Base-by-base conservation (phyloP, 2,888 invertebrate genomes). In the Trachelus troglodyta region DNA sequence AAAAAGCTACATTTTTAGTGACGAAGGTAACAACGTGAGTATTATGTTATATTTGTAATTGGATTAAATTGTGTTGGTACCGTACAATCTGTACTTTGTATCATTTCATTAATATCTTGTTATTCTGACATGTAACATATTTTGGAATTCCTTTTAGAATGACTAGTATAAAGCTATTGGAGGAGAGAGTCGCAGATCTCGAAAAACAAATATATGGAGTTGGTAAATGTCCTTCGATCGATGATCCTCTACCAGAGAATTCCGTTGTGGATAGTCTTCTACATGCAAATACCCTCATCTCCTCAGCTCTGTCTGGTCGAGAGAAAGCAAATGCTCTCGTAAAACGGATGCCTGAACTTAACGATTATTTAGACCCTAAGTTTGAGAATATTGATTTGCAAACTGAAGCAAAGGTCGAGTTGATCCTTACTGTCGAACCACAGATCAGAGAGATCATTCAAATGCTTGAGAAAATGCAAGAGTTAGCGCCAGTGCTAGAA, bases 251-350 rank as follows among this genome's bases (percentile, higher is more conserved):
- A 74, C 88, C 88, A 12, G 88, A 90, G 80, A 89, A 83, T 80
- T 85, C 90, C n/a, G 87, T 93, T 15, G 87, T 92, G 1, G 93
- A 93, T 80, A 90, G 90, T 78, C 88, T 93, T 12, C 69, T 92
- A 30, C 92, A 92, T 85, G 91, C 92, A 1, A 92, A 93, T 82
- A 92, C 92, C 1, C 90, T 93, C 85, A 92, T 93, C 37, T 90
- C 92, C 4, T 92, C 93, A 11, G 93, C 93, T 1, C 82, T 93
- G 31, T 93, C 92, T 79, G 93, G 93, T 76, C 91, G 93, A 71
- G 93, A 93, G 80, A 92, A 92, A 31, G 90, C 92, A 31, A 92
- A 92, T 73, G 86, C 88, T 0, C 90, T 93, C 69, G 87, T 93
- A 73, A 91, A 92, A 82, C 89, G 92, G 76, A 87, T 93, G 85